Conservation (phyloP, 2,797 vertebrate genomes). For the Sphenodon punctatus region DNA sequence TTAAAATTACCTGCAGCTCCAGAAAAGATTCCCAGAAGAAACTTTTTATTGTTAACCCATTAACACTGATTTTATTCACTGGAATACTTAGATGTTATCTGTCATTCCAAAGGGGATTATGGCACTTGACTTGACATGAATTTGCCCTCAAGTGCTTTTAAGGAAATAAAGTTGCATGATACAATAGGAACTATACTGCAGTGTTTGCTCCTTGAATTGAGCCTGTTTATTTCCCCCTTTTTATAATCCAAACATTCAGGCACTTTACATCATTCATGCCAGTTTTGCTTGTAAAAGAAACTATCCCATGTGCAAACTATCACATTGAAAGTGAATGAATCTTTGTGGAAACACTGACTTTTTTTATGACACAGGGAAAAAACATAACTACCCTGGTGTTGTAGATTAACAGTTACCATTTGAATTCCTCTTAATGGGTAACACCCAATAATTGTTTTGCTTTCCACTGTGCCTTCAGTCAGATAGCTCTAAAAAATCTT, state of each 20-base stretch:
- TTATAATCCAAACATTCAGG: constrained; percentile 21
- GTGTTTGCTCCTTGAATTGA: constrained; percentile 38
- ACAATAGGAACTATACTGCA: neutral
- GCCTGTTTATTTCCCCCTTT: constrained; percentile 40
- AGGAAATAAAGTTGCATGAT: constrained; percentile 18
- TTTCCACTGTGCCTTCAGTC: constrained; percentile 54
- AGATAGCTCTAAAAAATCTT: constrained; percentile 25
- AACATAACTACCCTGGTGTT: constrained; percentile 36
- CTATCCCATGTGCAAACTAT: constrained; percentile 52
- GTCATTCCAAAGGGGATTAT: constrained; percentile 12
- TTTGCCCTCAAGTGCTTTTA: constrained; percentile 44
- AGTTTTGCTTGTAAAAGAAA: constrained; percentile 58
- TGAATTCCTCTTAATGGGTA: constrained; percentile 63
- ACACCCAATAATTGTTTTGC: constrained; percentile 60
- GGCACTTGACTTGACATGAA: neutral
- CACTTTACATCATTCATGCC: constrained; percentile 44
- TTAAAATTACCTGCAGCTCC: no score
- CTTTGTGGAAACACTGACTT: constrained; percentile 51
- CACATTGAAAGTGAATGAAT: constrained; percentile 48
- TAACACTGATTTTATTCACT: neutral
- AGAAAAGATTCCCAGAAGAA: neutral
- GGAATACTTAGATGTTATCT: neutral
- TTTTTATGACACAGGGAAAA: constrained; percentile 47
- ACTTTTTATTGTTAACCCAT: neutral
- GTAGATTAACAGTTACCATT: constrained; percentile 55